Percentiles rank a stretch among this genome's conserved stretches.
Conservation (phyloP, 2,113 vertebrate species). For the Rhinoptilus africanus region DNA sequence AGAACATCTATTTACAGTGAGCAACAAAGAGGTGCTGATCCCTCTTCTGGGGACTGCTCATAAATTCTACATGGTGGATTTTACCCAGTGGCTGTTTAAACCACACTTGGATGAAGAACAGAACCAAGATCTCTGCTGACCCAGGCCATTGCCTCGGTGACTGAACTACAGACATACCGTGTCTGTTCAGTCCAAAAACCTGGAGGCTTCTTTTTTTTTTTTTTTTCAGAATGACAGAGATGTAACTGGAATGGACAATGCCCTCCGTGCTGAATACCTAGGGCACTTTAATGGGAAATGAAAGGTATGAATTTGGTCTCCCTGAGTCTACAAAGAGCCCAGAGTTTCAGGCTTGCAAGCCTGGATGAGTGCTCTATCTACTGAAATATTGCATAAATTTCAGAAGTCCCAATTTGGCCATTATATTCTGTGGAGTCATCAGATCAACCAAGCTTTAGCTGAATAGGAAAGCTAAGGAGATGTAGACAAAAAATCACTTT, state of each 20-base stretch:
- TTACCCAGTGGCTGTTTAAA: background rate
- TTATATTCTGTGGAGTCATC: background rate
- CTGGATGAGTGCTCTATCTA: slow-evolving; percentile 15
- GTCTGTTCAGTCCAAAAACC: background rate
- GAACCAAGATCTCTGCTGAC: background rate
- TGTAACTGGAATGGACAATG: background rate
- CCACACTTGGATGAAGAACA: background rate
- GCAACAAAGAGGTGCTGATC: background rate
- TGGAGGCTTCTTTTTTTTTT: background rate
- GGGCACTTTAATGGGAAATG: background rate
- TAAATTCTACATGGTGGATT: background rate
- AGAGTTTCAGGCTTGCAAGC: background rate
- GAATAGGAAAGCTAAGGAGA: background rate
- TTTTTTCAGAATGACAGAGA: background rate
- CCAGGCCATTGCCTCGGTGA: background rate
- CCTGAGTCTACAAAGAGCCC: background rate
- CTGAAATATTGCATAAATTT: slow-evolving; percentile 22
- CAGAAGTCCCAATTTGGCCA: background rate
- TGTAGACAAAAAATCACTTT: background rate
- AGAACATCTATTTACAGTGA: background rate
- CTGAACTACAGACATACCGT: background rate
- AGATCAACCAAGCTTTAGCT: background rate
- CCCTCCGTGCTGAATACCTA: background rate
- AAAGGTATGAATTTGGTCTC: slow-evolving; percentile 26
- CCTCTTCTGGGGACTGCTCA: background rate